Base-by-base conservation (phyloP, 2,797 vertebrate species). In the Paguma larvata region DNA sequence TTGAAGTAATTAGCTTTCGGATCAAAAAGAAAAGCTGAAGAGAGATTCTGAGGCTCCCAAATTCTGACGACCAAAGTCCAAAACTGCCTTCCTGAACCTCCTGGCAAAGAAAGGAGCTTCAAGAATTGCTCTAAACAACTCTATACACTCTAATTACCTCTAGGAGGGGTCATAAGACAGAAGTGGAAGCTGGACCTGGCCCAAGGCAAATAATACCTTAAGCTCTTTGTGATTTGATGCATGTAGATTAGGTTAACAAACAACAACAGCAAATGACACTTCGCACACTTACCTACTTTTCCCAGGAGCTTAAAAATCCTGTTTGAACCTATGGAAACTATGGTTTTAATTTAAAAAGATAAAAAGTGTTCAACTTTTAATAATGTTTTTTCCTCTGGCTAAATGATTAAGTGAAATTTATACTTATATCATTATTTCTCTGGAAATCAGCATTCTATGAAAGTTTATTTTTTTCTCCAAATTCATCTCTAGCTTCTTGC, bases 191-290 rank as follows among this genome's bases (percentile, higher is more conserved):
- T 89, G 65, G 56, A 51, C 59, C 46, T 2, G 84, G 44, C 93
- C 93, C 92, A 95, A 75, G 44, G 79, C 87, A 97, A 95, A 85
- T 70, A 89, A 83, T 65, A 91, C 48, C 95, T 84, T 92, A 72
- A 80, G 77, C 16, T 48, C 95, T 91, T 72, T 83, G 78, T 97
- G 96, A 94, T 83, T 87, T 85, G 77, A 62, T 68, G n/a, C 48
- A n/a, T 88, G 14, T 85, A 77, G 75, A 97, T 97, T 94, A 96
- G 77, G 62, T 70, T 94, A 92, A 73, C 19, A 85, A 85, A 77
- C 30, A 77, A 94, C 48, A 59, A 68, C 14, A 53, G 82, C 75
- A 56, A 79, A 15, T 16, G 51, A 89, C 89, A 73, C 14, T 94
- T 89, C 88, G 70, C 85, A 53, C 72, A 79, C 86, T 93, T 83